Base-by-base conservation (phyloP, 2,888 invertebrate genomes). In the Hoplodrina blanda region DNA sequence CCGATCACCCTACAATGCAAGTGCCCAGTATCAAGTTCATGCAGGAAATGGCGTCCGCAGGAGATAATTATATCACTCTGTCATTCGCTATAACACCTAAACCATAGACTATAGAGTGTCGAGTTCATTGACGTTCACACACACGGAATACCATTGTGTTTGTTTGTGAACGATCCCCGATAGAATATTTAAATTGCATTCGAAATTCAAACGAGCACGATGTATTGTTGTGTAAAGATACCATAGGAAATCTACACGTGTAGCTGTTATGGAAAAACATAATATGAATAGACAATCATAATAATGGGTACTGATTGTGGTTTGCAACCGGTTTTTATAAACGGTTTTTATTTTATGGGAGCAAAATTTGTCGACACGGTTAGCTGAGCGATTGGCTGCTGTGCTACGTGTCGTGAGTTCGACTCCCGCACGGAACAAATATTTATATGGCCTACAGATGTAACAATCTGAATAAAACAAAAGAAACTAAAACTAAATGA, bases 121-220 rank as follows among this genome's bases (percentile, higher is more conserved):
- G 71, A 64, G 69, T 73, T 81, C 69, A 68, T 76, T 81, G 72
- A 73, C 61, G 63, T 59, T 64, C 54, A 19, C 54, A 67, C 63
- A 67, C 63, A 53, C 63, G 44, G 25, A 55, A 46, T 62, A 69
- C 17, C 54, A 59, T 65, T 76, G 76, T 61, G 46, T 63, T 50
- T 62, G 61, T 76, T 25, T 76, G 57, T 65, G 49, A 76, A 69
- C 69, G 62, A 19, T 74, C 50, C 57, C 71, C 57, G 80, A 53
- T 52, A 65, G 67, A 71, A 77, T 81, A 81, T 82, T 79, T 69
- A 72, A 78, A 79, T 69, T 72, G 57, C 78, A 81, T 79, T 78
- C 72, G 78, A 69, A 74, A 75, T 79, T 76, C 49, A 61, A 74
- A 65, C 56, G 60, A 64, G 53, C 20, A 54, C n/a, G 52, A 20